Conservation (phyloP, 92 coral and sea anemone species). For the Desmophyllum pertusum region DNA sequence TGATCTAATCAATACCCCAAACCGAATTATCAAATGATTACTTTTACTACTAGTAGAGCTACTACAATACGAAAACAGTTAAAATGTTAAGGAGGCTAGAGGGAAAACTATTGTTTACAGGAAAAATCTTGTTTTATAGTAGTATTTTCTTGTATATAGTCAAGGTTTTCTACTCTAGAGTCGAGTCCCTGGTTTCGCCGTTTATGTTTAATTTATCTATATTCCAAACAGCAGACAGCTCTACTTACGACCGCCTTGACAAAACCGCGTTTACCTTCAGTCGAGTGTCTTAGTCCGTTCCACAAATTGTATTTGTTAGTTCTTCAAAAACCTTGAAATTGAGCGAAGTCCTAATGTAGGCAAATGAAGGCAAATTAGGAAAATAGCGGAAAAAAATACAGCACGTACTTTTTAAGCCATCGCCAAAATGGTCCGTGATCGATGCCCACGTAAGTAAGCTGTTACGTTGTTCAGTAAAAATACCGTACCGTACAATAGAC, state of each 20-base stretch:
- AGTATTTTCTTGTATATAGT: no score
- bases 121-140: no score
- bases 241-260: no score
- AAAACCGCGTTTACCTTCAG: slow-evolving; percentile 19
- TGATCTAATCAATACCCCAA: background rate
- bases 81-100: no score
- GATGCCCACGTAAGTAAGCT: background rate
- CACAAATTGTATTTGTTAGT: background rate
- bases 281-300: background rate
- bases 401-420: slow-evolving; percentile 1
- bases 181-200: background rate
- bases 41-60: background rate
- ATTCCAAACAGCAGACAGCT: no score
- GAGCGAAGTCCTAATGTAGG: background rate
- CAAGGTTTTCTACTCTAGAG: background rate
- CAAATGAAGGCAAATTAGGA: background rate
- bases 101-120: no score
- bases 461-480: background rate
- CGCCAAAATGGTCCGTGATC: background rate
- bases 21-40: background rate
- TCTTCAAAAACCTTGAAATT: background rate
- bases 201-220: no score
- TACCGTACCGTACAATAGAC: background rate
- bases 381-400: background rate
- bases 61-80: background rate